A percentile compares a stretch with the other conserved stretches of the same genome.
Conservation (phyloP, 1,140 invertebrate species). For the Bombus ignitus region DNA sequence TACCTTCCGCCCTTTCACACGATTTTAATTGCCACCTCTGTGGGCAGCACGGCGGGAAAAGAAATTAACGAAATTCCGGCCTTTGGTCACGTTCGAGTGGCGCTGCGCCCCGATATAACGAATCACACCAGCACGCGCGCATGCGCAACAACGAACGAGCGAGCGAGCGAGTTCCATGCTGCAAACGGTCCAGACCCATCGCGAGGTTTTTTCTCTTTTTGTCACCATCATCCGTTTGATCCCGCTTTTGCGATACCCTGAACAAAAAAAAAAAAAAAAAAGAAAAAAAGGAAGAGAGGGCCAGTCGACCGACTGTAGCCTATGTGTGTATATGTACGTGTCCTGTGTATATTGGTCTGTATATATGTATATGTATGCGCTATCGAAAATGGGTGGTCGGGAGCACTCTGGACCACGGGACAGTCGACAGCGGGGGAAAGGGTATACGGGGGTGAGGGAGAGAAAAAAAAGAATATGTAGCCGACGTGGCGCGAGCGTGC, state of each 20-base stretch:
- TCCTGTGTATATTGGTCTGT: not conserved
- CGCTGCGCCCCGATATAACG: conserved; percentile 16
- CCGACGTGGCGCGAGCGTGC: conserved; percentile 50
- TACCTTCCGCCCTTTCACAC: conserved; percentile 45
- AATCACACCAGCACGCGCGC: conserved; percentile 27
- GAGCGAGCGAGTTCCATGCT: not conserved
- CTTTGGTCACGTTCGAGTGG: conserved; percentile 48
- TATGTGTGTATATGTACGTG: not conserved
- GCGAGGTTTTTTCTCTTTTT: conserved; percentile 56
- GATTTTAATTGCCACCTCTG: conserved; percentile 56
- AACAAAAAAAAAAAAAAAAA: not conserved
- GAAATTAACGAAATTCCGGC: conserved; percentile 54
- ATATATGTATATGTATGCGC: not conserved
- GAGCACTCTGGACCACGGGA: not conserved
- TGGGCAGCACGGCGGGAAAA: conserved; percentile 36
- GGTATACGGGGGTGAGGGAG: not conserved
- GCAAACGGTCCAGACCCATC: conserved; percentile 12
- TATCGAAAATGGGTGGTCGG: not conserved
- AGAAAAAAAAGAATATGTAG: conserved; percentile 31
- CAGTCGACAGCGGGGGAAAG: not conserved
- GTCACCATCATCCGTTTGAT: conserved; percentile 71
- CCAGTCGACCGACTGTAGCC: not conserved
- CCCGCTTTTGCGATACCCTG: conserved; percentile 53
- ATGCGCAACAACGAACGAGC: not conserved
- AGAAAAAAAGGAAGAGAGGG: conserved; percentile 38